Conservation (phyloP, 2,888 invertebrate species). For the Mellilla xanthometata region DNA sequence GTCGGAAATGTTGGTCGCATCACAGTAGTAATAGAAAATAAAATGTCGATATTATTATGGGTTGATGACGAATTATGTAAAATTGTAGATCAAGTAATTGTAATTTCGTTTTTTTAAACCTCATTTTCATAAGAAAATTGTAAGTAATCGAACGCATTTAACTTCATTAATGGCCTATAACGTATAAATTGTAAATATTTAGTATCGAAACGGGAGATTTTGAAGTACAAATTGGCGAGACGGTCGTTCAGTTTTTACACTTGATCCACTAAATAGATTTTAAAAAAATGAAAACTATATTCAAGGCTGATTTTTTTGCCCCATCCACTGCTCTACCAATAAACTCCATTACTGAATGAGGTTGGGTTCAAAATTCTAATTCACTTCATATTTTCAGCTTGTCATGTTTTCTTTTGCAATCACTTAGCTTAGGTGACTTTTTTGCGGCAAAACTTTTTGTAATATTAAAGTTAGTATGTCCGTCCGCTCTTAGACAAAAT, state of each 20-base stretch:
- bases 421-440: too few species aligned
- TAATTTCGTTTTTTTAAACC: conserved; percentile 29
- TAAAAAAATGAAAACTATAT: neutral
- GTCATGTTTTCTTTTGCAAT: too few species aligned
- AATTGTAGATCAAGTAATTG: conserved; percentile 32
- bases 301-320: conserved; percentile 1
- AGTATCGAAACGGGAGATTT: conserved; percentile 41
- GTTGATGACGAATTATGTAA: neutral
- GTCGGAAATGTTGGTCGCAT: too few species aligned
- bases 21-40: too few species aligned
- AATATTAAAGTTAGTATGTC: too few species aligned
- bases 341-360: too few species aligned
- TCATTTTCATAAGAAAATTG: conserved; percentile 30
- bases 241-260: neutral
- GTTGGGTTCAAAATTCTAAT: too few species aligned
- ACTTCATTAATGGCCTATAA: conserved; percentile 68
- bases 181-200: conserved; percentile 55
- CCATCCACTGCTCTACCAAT: too few species aligned
- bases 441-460: too few species aligned
- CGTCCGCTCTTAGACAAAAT: too few species aligned
- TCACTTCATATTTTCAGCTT: too few species aligned
- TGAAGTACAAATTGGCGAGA: conserved; percentile 47
- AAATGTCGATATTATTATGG: too few species aligned
- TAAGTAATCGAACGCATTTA: conserved; percentile 58
- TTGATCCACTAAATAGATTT: neutral